Evolutionary conservation across 2,888 invertebrate species (phyloP), one percentile per base, ranked within the genome.

Genomic region (Eristalis pertinax): DNA sequence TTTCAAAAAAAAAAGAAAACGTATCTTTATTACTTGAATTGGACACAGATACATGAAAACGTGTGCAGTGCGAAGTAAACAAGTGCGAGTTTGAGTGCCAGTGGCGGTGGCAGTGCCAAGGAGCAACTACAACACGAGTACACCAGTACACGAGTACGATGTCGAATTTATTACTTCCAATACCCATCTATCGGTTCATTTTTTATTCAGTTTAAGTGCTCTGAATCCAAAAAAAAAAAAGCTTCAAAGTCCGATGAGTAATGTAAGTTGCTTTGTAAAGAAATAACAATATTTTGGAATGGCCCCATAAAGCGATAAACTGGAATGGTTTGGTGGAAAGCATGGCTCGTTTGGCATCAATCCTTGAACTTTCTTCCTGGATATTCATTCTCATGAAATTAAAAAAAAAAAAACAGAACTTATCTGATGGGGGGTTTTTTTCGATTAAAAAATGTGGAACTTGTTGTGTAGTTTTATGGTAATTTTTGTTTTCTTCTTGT

Each of bases 161-260:
- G 26, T 60, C 26, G 58, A 19, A 38, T 69, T 69, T 69, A 69
- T 69, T 35, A 35, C 56, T 56, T 69, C 32, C 56, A 69, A 58
- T 38, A 24, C 13, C 13, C 69, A 58, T 58, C 19, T 32, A 35
- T 69, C 69, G 56, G 69, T 35, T 69, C 8, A 35, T 58, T 69
- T 69, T 38, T 69, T 70, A 24, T 70, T 70, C 70, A 60, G 15
- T 58, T 70, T 56, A 60, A 60, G 58, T 38, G 70, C 35, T 60
- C 32, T 19, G 43, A 8, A 4, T 4, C 1, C 1, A 10, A 58
- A 4, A 10, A 24, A 35, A 60, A 24, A 58, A 58, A 10, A 56
- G 58, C 70, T 35, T 35, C 70, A 70, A 70, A 70, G 70, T 15
- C 70, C 35, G 56, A 70, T 70, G 70, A 70, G 70, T 70, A 32